Base-by-base conservation (phyloP, 2,797 vertebrate genomes). In the Phoxinus dragarum region DNA sequence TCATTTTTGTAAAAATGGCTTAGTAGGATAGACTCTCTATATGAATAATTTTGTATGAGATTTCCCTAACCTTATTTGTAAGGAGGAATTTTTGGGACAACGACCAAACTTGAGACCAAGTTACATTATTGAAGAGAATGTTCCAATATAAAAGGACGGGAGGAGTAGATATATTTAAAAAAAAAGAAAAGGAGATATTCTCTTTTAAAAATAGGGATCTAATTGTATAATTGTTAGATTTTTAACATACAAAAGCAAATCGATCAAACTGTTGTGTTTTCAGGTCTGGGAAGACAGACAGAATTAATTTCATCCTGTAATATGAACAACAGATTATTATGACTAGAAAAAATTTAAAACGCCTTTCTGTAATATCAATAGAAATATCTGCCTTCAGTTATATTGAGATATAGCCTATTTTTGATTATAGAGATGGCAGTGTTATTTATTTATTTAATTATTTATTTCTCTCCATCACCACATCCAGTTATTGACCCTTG, bases 401-500 rank as follows among this genome's bases (percentile, higher is more conserved):
- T 27, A 73, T 1, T 72, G 40, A 47, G 6, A 72, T n/a, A 44
- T 47, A 14, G 44, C 4, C 44, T 47, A 31, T 49, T 49, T 31
- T 52, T 7, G 3, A 21, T 52, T 54, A 54, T 14, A 36, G 16
- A 40, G 12, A 38, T 38, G 74, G 31, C 0, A 34, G 52, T n/a
- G 52, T n/a, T 54, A 36, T 23, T 54, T 40, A 17, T 23, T 54
- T 36, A 2, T 49, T 49, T 34, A 34, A 19, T 52, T 71, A 36
- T 82, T 71, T 19, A 36, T 31, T 69, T 56, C 19, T 5, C 47
- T 54, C 34, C 21, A 73, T 77, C 76, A 16, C 3, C 10, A 38
- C 42, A 31, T 72, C 12, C 27, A 77, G 14, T 36, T 68, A 54
- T 36, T 82, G 85, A 47, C 40, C 68, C 59, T 40, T 73, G 47